Percentiles rank a stretch among this genome's conserved stretches.
phyloP scores from a whole-genome alignment of 2,113 vertebrate species.

The Willisornis vidua region DNA sequence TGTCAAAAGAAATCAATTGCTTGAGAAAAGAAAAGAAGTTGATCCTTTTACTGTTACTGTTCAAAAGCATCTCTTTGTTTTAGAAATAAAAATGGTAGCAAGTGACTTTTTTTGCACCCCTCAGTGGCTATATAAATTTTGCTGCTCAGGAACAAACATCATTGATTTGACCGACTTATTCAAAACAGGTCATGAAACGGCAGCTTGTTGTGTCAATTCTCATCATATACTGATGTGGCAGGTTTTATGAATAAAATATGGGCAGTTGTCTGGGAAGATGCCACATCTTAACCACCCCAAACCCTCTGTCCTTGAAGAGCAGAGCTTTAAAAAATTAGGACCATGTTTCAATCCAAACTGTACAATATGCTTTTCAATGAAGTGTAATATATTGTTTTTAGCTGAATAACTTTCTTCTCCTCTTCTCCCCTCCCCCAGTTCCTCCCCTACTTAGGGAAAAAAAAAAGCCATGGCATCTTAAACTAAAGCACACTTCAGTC shows the following conservation, averaged over 20 bases:
- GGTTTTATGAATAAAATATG: constrained; percentile 73
- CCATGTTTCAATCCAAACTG: constrained; percentile 67
- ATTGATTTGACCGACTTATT: constrained; percentile 34
- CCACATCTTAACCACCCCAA: constrained; percentile 69
- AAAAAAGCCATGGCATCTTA: constrained; percentile 72
- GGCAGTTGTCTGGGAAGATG: constrained; percentile 51
- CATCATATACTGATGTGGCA: constrained; percentile 50
- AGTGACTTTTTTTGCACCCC: not conserved
- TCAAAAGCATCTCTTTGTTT: constrained; percentile 37
- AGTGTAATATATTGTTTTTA: constrained; percentile 73
- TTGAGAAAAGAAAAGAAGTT: constrained; percentile 21
- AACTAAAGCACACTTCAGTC: constrained; percentile 82
- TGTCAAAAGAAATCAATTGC: constrained; percentile 31
- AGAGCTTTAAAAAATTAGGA: constrained; percentile 77
- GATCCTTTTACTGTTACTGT: constrained; percentile 25
- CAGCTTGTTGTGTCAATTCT: constrained; percentile 57
- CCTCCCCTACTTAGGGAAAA: constrained; percentile 38
- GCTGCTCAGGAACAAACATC: constrained; percentile 14
- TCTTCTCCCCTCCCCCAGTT: not conserved
- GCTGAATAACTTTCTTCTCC: constrained; percentile 64
- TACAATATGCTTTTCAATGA: constrained; percentile 65
- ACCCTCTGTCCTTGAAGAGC: constrained; percentile 66
- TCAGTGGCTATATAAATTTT: constrained; percentile 11
- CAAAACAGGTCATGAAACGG: constrained; percentile 28
- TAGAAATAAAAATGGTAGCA: constrained; percentile 33